These are phyloP conservation scores for Neosilurus hyrtlii DNA, from an alignment of 2,797 vertebrate genomes.

Conservation along the genomic window DNA sequence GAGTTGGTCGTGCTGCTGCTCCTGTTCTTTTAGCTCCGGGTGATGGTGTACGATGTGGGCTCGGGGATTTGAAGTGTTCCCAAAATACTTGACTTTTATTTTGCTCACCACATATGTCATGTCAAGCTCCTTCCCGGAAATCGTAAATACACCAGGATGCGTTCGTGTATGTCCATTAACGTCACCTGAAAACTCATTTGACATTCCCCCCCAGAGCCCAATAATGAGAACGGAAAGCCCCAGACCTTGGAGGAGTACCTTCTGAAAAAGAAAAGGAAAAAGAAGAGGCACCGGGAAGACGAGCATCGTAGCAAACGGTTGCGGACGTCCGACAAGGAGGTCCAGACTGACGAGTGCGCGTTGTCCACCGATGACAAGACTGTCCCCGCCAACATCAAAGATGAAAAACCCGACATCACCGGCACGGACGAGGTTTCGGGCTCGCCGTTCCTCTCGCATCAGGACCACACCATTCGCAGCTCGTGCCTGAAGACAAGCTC, in stretches of 20 bases:
- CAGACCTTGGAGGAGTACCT: conserved; percentile 82
- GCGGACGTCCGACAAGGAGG: conserved; percentile 86
- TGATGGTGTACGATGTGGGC: too few species aligned
- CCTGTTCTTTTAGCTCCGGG: too few species aligned
- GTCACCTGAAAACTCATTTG: background rate
- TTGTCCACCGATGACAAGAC: conserved; percentile 59
- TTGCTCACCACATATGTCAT: too few species aligned
- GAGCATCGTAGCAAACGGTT: conserved; percentile 81
- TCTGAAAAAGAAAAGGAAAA: conserved; percentile 94
- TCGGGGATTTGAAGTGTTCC: too few species aligned
- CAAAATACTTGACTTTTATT: too few species aligned
- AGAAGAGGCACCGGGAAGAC: conserved; percentile 89
- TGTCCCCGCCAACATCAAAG: conserved; percentile 70
- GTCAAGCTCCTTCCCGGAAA: too few species aligned
- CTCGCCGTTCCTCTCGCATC: conserved; percentile 86
- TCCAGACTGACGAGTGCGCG: conserved; percentile 82
- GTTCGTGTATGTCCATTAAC: background rate
- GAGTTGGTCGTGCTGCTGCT: too few species aligned
- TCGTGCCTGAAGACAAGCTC: conserved; percentile 86
- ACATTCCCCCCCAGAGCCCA: conserved; percentile 60
- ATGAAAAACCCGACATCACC: conserved; percentile 72
- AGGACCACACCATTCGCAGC: conserved; percentile 92
- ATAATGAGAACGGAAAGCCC: conserved; percentile 85
- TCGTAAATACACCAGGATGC: background rate
- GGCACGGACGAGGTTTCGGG: conserved; percentile 73